Conservation (phyloP, 2,888 invertebrate species). For the Nowickia ferox region DNA sequence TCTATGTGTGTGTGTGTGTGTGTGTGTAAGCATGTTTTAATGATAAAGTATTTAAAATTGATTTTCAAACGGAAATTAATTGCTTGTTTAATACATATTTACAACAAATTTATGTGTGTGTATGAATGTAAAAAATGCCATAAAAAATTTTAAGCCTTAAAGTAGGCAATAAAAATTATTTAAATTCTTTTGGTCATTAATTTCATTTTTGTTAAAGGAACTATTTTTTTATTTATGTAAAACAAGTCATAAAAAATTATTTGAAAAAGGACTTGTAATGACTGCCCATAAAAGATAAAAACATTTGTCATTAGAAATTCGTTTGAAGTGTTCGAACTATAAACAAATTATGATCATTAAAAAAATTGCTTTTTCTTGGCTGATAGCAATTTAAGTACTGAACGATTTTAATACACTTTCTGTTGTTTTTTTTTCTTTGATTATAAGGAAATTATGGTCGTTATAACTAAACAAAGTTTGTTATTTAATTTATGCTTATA, state of each 20-base stretch:
- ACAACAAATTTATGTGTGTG: background rate
- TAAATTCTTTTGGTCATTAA: slow-evolving; percentile 50
- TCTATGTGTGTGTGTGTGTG: slow-evolving; percentile 3
- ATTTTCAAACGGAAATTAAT: slow-evolving; percentile 70
- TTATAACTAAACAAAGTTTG: background rate
- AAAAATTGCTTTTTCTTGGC: background rate
- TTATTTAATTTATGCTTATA: background rate
- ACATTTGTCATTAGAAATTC: background rate
- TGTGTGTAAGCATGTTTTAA: background rate
- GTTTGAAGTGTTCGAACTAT: background rate
- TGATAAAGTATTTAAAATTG: slow-evolving; percentile 67
- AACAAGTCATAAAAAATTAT: background rate
- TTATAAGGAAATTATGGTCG: background rate
- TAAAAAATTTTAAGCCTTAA: slow-evolving; percentile 38
- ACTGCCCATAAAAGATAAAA: background rate
- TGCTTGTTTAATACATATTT: slow-evolving; percentile 53
- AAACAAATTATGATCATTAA: slow-evolving; percentile 1
- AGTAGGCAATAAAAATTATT: slow-evolving; percentile 52
- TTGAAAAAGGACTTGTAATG: background rate
- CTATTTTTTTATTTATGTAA: background rate
- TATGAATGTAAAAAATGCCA: slow-evolving; percentile 13
- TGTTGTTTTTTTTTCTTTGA: no score
- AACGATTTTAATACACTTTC: background rate
- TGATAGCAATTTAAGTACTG: background rate
- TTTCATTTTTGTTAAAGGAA: slow-evolving; percentile 20